A percentile compares a stretch with the other conserved stretches of the same genome.
Conservation (phyloP, 2,888 invertebrate species). For the Nemapogon koenigi region DNA sequence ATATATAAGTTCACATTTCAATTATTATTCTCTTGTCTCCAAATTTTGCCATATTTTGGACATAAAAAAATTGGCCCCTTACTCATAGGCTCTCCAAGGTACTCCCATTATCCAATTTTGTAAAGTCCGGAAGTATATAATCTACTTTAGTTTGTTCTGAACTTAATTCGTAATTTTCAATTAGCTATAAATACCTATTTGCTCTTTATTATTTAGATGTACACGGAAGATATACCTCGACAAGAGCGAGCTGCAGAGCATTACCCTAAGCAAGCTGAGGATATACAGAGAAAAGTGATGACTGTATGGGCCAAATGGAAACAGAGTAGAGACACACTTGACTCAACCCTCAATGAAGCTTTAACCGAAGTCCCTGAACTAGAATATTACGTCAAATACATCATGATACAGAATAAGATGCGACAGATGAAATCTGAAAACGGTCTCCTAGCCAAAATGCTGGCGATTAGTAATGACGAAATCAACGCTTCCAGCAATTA, state of each 20-base stretch:
- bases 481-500: slow-evolving; percentile 56
- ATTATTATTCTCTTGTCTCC: no score
- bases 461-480: slow-evolving; percentile 51
- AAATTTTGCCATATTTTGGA: no score
- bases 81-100: neutral
- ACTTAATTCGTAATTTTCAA: neutral
- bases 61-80: no score
- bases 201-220: slow-evolving; percentile 28
- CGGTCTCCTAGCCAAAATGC: slow-evolving; percentile 33
- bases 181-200: neutral
- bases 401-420: slow-evolving; percentile 35
- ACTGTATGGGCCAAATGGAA: slow-evolving; percentile 36
- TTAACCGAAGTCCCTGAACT: slow-evolving; percentile 31
- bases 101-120: neutral
- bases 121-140: neutral
- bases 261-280: slow-evolving; percentile 36
- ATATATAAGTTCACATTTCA: no score
- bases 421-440: slow-evolving; percentile 45
- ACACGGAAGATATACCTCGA: slow-evolving; percentile 45
- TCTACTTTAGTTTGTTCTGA: neutral
- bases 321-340: slow-evolving; percentile 29
- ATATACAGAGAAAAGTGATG: slow-evolving; percentile 36
- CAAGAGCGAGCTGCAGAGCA: slow-evolving; percentile 44
- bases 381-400: slow-evolving; percentile 28
- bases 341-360: slow-evolving; percentile 29